Conservation (phyloP, 2,888 invertebrate genomes). For the Gnatocerus cornutus region DNA sequence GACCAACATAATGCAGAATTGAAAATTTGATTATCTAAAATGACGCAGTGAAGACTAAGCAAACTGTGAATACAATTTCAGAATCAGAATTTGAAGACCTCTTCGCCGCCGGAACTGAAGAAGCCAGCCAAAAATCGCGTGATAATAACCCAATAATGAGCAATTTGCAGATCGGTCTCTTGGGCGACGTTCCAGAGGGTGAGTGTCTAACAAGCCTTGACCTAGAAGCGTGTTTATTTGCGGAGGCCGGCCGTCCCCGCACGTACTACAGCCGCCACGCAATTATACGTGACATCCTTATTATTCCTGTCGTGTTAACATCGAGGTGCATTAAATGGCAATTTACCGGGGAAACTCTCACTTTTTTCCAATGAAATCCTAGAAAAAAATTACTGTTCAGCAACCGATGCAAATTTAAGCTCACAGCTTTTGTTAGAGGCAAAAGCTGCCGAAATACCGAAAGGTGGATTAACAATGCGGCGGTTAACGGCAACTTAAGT, state of each 20-base stretch:
- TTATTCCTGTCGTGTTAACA: conserved; percentile 34
- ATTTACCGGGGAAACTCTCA: conserved; percentile 39
- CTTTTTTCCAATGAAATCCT: conserved; percentile 22
- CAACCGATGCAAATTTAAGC: conserved; percentile 28
- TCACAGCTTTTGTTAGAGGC: conserved; percentile 26
- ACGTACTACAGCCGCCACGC: conserved; percentile 44
- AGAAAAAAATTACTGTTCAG: conserved; percentile 7
- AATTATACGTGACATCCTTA: conserved; percentile 50
- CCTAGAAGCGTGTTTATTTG: conserved; percentile 41
- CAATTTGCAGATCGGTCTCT: conserved; percentile 34
- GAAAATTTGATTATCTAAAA: too few species aligned
- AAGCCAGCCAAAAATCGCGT: too few species aligned
- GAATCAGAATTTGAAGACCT: too few species aligned
- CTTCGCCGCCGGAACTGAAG: too few species aligned
- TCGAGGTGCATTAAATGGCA: conserved; percentile 48
- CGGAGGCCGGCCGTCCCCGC: conserved; percentile 34
- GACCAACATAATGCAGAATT: too few species aligned
- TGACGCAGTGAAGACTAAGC: too few species aligned
- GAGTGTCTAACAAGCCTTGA: conserved; percentile 48
- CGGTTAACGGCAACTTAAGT: conserved; percentile 23
- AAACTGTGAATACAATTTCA: too few species aligned
- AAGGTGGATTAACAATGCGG: conserved; percentile 18
- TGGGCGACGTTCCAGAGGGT: conserved; percentile 48
- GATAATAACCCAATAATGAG: conserved; percentile 23
- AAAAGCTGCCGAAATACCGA: conserved; percentile 13